Conservation (phyloP, 2,113 vertebrate species). For the Dinomys branickii region DNA sequence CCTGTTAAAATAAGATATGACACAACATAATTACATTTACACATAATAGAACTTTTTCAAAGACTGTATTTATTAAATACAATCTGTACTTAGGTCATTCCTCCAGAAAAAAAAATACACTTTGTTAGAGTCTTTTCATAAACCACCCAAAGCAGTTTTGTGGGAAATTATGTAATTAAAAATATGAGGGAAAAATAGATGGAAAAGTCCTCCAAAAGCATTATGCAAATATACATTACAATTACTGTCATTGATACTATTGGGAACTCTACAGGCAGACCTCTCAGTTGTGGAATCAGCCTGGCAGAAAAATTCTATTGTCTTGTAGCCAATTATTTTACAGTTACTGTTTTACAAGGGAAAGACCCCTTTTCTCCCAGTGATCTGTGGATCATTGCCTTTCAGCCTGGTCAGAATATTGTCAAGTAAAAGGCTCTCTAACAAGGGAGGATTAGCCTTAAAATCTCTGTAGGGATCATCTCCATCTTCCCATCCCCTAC, state of each 20-base stretch:
- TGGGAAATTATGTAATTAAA: slow-evolving; percentile 44
- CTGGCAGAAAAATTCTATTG: not conserved
- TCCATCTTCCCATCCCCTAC: not conserved
- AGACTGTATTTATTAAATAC: not conserved
- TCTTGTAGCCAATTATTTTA: not conserved
- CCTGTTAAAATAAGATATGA: not conserved
- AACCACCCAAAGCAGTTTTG: not conserved
- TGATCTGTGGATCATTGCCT: not conserved
- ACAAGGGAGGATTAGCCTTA: not conserved
- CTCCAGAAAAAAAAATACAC: not conserved
- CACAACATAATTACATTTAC: not conserved
- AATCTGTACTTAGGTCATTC: slow-evolving; percentile 17
- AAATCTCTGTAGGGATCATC: not conserved
- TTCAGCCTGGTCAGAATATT: slow-evolving; percentile 17
- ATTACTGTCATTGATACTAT: not conserved
- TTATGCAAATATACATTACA: not conserved
- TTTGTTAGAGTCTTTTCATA: slow-evolving; percentile 31
- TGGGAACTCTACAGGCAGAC: not conserved
- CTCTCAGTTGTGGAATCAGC: slow-evolving; percentile 13
- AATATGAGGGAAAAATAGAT: not conserved
- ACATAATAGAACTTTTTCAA: slow-evolving; percentile 11
- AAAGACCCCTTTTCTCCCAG: not conserved
- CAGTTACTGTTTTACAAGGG: slow-evolving; percentile 47
- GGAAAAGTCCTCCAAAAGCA: not conserved
- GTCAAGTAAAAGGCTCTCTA: not conserved